phyloP scores from a whole-genome alignment of 1,140 invertebrate species.

The Oncopodura yosiiana region DNA sequence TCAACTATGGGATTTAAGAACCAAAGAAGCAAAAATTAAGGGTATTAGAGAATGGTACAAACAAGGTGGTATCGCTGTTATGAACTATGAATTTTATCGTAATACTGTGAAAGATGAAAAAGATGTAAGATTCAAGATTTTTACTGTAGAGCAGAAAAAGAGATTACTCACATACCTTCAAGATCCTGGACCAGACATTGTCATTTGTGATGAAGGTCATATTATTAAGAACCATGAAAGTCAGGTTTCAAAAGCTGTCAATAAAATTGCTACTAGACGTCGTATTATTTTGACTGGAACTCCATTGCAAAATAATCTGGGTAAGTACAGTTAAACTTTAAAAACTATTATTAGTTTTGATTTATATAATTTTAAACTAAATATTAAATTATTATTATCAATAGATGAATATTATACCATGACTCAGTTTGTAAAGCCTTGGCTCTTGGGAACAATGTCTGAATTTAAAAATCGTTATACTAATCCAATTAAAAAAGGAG shows the following conservation, averaged over 20 bases:
- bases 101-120: too few relatives aligned
- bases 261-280: slow-evolving; percentile 51
- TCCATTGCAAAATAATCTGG: slow-evolving; percentile 87
- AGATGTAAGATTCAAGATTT: neutral
- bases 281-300: slow-evolving; percentile 81
- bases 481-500: slow-evolving; percentile 51
- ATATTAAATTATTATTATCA: too few relatives aligned
- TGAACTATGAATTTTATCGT: neutral
- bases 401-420: slow-evolving; percentile 52
- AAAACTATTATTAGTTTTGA: too few relatives aligned
- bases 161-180: too few relatives aligned
- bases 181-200: neutral
- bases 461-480: slow-evolving; percentile 66
- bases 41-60: neutral
- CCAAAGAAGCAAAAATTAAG: neutral
- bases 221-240: slow-evolving; percentile 1
- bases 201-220: neutral
- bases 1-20: too few relatives aligned
- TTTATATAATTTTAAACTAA: too few relatives aligned
- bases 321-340: slow-evolving; percentile 96
- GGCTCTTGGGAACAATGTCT: slow-evolving; percentile 80
- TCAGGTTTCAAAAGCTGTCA: neutral
- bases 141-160: neutral
- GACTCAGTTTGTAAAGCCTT: slow-evolving; percentile 89
- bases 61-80: neutral